A percentile compares a stretch with the other conserved stretches of the same genome.
Conservation (phyloP, 2,113 vertebrate genomes). For the Brachypodius melanocephalos region DNA sequence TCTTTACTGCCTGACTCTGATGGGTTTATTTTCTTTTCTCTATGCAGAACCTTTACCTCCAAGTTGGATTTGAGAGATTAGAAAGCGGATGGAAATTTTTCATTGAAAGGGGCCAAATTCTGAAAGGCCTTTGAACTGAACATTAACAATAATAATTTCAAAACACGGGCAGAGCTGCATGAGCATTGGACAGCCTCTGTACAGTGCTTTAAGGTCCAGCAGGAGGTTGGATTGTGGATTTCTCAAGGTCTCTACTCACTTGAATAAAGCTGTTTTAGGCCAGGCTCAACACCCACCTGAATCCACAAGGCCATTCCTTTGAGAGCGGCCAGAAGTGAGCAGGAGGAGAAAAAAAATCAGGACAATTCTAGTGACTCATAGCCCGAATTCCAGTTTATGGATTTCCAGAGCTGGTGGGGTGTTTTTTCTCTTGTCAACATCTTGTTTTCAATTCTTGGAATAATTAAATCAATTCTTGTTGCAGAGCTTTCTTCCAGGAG, state of each 20-base stretch:
- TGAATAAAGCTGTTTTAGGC: neutral
- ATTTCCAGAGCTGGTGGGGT: neutral
- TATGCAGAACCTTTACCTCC: neutral
- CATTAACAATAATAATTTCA: neutral
- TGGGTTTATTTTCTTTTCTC: constrained; percentile 24
- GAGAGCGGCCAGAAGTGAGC: neutral
- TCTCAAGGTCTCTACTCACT: neutral
- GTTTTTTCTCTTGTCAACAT: neutral
- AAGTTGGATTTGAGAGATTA: neutral
- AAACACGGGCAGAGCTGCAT: neutral
- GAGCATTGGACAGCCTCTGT: neutral
- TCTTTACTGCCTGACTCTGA: neutral
- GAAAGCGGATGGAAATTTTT: neutral
- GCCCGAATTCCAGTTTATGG: neutral
- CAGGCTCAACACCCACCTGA: neutral
- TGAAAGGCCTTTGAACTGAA: neutral
- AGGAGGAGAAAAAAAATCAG: neutral
- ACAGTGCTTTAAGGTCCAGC: neutral
- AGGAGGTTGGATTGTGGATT: neutral
- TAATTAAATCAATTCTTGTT: neutral
- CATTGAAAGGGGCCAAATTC: neutral
- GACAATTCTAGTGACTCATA: neutral
- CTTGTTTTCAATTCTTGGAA: neutral
- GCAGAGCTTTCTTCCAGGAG: neutral
- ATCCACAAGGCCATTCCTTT: neutral